These are phyloP conservation scores for Betta splendens DNA, from an alignment of 2,797 vertebrate species.

Conservation along the genomic window DNA sequence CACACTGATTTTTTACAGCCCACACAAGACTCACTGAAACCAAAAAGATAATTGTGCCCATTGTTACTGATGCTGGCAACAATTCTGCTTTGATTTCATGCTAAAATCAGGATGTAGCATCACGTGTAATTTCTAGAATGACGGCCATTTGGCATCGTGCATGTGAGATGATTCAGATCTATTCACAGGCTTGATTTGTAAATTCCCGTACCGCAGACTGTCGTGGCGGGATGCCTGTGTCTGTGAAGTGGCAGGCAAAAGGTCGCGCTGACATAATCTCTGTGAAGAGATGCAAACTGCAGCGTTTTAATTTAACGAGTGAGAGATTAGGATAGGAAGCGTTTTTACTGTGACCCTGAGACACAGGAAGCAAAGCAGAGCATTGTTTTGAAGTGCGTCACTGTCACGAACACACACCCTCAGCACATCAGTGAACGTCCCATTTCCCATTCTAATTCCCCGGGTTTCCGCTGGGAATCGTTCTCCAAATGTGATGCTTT, in stretches of 20 bases:
- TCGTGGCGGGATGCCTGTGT: neutral
- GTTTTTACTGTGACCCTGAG: slow-evolving; percentile 27
- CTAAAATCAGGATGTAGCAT: slow-evolving; percentile 15
- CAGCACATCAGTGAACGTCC: slow-evolving; percentile 43
- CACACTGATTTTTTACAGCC: slow-evolving; percentile 36
- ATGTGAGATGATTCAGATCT: slow-evolving; percentile 4
- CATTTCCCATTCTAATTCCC: slow-evolving; percentile 43
- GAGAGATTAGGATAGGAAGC: slow-evolving; percentile 40
- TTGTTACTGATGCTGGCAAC: slow-evolving; percentile 36
- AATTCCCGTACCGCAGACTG: neutral
- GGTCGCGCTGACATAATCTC: slow-evolving; percentile 2
- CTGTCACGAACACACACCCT: slow-evolving; percentile 5
- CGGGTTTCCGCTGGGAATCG: slow-evolving; percentile 36
- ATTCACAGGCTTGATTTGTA: neutral
- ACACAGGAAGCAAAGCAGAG: slow-evolving; percentile 1
- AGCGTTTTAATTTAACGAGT: slow-evolving; percentile 33
- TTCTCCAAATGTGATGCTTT: slow-evolving; percentile 24
- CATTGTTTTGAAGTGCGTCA: too few relatives aligned
- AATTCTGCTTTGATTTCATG: slow-evolving; percentile 13
- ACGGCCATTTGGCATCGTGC: neutral
- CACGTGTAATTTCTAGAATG: slow-evolving; percentile 11
- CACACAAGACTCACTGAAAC: slow-evolving; percentile 36
- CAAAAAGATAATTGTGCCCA: slow-evolving; percentile 31
- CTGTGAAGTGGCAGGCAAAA: slow-evolving; percentile 23
- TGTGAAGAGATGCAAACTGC: slow-evolving; percentile 49